Evolutionary conservation across 2,888 invertebrate genomes (phyloP).

Genomic region (Patella depressa): DNA sequence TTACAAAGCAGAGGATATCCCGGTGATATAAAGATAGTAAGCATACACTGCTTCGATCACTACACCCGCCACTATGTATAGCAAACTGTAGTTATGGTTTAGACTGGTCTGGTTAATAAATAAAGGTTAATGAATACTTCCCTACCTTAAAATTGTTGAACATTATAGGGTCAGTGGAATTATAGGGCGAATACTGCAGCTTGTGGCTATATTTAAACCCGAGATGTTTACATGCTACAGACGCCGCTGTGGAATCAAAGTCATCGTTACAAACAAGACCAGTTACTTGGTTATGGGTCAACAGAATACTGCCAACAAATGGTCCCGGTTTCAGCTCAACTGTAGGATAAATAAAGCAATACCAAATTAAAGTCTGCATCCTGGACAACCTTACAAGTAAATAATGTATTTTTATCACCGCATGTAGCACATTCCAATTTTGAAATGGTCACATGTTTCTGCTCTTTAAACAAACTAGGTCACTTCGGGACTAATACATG

Average conservation of each 20-base stretch:
- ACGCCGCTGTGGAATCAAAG: conserved; percentile 43
- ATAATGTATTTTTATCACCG: conserved; percentile 21
- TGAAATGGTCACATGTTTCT: conserved; percentile 34
- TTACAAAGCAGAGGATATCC: too few species aligned
- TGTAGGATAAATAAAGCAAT: not conserved
- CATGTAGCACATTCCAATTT: not conserved
- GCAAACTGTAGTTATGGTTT: too few species aligned
- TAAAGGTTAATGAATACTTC: too few species aligned
- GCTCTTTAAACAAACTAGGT: too few species aligned
- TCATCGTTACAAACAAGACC: conserved; percentile 46
- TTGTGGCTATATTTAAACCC: conserved; percentile 47
- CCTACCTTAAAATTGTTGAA: too few species aligned
- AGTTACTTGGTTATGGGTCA: conserved; percentile 46
- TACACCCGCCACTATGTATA: too few species aligned
- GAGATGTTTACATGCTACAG: conserved; percentile 47
- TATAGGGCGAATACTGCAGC: conserved; percentile 42
- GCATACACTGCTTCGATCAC: too few species aligned
- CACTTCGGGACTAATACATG: too few species aligned
- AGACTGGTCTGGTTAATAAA: too few species aligned
- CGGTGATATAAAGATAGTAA: too few species aligned
- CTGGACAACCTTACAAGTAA: too few species aligned
- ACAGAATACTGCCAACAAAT: conserved; percentile 44
- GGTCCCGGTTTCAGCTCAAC: not conserved
- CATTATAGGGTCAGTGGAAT: conserved; percentile 40
- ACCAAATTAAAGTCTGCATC: too few species aligned